phyloP scores from a whole-genome alignment of 2,888 invertebrate species.

The Hybos culiciformis region DNA sequence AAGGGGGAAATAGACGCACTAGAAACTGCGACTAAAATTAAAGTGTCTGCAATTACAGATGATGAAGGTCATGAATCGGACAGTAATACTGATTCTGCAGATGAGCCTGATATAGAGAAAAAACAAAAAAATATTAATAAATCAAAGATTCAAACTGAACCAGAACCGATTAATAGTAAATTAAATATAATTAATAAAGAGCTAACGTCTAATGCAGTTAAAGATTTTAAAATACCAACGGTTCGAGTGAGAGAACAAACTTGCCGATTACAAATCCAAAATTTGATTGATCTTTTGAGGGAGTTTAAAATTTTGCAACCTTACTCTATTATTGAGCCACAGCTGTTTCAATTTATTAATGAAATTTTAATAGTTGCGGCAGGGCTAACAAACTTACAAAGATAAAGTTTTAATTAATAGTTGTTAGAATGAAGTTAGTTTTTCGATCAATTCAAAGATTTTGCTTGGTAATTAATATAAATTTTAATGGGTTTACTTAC shows the following conservation, averaged over 20 bases:
- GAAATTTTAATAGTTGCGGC: constrained; percentile 30
- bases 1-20: too few relatives aligned
- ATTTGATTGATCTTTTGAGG: constrained; percentile 24
- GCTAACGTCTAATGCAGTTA: constrained; percentile 26
- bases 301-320: constrained; percentile 30
- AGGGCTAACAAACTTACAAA: constrained; percentile 30
- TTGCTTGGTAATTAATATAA: too few relatives aligned
- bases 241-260: constrained; percentile 26
- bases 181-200: constrained; percentile 26
- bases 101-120: constrained; percentile 20
- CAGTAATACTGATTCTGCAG: constrained; percentile 24
- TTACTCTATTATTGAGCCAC: constrained; percentile 25
- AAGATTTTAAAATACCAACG: constrained; percentile 27
- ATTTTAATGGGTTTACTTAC: too few relatives aligned
- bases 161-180: constrained; percentile 12
- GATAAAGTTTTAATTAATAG: constrained; percentile 16
- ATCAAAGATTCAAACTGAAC: neutral
- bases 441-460: too few relatives aligned
- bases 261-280: constrained; percentile 29
- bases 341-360: constrained; percentile 28
- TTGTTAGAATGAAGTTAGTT: too few relatives aligned
- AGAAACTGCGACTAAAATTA: too few relatives aligned
- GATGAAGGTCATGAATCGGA: constrained; percentile 17
- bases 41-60: constrained; percentile 10
- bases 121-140: constrained; percentile 9